Base-by-base conservation (phyloP, 2,797 vertebrate species). In the Psittacula echo region DNA sequence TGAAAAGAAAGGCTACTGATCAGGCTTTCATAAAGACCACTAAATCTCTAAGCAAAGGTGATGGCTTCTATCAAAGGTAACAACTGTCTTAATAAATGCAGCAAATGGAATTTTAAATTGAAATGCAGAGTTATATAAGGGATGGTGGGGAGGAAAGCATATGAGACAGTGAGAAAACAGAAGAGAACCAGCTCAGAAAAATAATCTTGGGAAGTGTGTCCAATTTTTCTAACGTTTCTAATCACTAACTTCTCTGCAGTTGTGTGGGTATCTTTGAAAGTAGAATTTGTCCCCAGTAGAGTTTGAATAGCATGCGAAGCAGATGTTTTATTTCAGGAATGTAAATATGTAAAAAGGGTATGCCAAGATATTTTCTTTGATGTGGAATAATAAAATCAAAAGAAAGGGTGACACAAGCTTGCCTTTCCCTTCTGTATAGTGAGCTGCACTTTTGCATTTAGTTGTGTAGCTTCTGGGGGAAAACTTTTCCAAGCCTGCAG, bases 151-250 rank as follows among this genome's bases (percentile, higher is more conserved):
- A 50, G 21, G n/a, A 65, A 66, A 79, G 22, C 19, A 62, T 64
- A 68, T 65, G 77, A 79, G 61, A 67, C 41, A 67, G n/a, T 30
- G 32, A 79, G 50, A 62, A 93, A 92, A 76, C 53, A 48, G 81
- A 71, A 76, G 26, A 85, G 81, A 94, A 76, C 9, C 48, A 79
- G 77, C 72, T 96, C 92, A 96, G 92, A 89, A 94, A 92, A 95
- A 81, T 90, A 96, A 95, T 95, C 77, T 72, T 61, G 64, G 70
- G 27, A 79, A 93, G 82, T 78, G 89, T 93, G 90, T 96, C 95
- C 66, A 90, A 84, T 97, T 97, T 90, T 96, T 96, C 85, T 75
- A 95, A 80, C 89, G 18, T 89, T 96, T 95, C 58, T 96, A 94
- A 94, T 94, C 91, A 72, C 84, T 81, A 62, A 76, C 62, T 95